phyloP scores from a whole-genome alignment of 1,140 invertebrate genomes.

The Ctenoplectra terminalis region DNA sequence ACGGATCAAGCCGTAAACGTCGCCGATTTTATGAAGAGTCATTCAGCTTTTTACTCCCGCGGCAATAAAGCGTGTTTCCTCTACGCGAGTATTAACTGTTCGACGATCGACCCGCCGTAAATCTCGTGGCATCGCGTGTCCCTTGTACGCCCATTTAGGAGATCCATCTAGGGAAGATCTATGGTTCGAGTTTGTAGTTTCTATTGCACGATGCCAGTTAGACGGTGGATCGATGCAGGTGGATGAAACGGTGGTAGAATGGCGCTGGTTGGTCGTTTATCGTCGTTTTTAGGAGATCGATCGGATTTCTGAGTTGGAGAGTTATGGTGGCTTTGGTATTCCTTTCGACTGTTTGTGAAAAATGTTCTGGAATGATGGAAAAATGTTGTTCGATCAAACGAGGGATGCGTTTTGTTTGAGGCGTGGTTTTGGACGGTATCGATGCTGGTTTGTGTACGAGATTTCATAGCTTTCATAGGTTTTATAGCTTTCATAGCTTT shows the following conservation, averaged over 20 bases:
- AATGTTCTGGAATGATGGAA: too few species aligned
- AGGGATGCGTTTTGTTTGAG: too few species aligned
- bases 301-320: too few species aligned
- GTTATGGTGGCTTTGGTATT: too few species aligned
- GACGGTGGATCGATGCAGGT: background rate
- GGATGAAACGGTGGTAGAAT: background rate
- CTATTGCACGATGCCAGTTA: background rate
- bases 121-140: slow-evolving; percentile 5
- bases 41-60: slow-evolving; percentile 36
- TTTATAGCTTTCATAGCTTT: too few species aligned
- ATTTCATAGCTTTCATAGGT: too few species aligned
- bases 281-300: too few species aligned
- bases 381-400: too few species aligned
- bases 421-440: too few species aligned
- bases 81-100: slow-evolving; percentile 16
- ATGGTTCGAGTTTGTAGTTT: background rate
- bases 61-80: slow-evolving; percentile 44
- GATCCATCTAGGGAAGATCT: background rate
- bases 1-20: slow-evolving; percentile 43
- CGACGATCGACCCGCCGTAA: slow-evolving; percentile 19
- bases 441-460: too few species aligned
- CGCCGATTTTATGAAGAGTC: slow-evolving; percentile 44
- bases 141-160: slow-evolving; percentile 11
- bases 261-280: background rate
- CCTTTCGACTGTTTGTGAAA: too few species aligned